A percentile compares a stretch with the other conserved stretches of the same genome.
These are phyloP conservation scores for Anoplophora glabripennis DNA, from an alignment of 1,140 invertebrate species.

Conservation along the genomic window DNA sequence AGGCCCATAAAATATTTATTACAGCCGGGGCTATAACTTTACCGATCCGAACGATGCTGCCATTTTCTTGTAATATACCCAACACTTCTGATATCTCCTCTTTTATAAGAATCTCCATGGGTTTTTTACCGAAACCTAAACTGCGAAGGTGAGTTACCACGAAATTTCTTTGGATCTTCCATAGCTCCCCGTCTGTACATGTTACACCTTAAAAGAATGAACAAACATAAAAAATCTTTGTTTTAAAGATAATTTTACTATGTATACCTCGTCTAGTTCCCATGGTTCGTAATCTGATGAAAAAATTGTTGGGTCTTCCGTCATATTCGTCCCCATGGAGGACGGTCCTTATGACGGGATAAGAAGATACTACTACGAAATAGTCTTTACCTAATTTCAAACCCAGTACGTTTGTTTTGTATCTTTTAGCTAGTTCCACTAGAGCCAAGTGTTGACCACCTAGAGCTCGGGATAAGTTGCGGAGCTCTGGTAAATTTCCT, in stretches of 20 bases:
- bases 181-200: constrained; percentile 61
- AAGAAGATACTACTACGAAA: constrained; percentile 61
- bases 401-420: constrained; percentile 38
- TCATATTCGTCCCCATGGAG: constrained; percentile 62
- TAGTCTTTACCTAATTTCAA: constrained; percentile 55
- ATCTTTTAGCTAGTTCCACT: constrained; percentile 33
- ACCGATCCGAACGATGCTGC: constrained; percentile 50
- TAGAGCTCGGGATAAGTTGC: constrained; percentile 17
- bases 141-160: constrained; percentile 58
- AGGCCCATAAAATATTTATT: constrained; percentile 69
- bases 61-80: constrained; percentile 40
- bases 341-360: constrained; percentile 60
- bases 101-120: constrained; percentile 58
- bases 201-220: constrained; percentile 57
- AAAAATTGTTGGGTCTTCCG: constrained; percentile 67
- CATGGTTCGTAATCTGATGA: constrained; percentile 61
- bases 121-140: constrained; percentile 60
- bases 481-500: constrained; percentile 33
- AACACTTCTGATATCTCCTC: constrained; percentile 59
- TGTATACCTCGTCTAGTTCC: constrained; percentile 61
- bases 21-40: constrained; percentile 59
- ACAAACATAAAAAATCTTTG: constrained; percentile 6
- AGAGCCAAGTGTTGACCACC: constrained; percentile 42
- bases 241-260: no score
- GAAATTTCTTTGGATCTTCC: constrained; percentile 60